These are phyloP conservation scores for Neomicropteryx cornuta DNA, from an alignment of 1,140 invertebrate species.

Conservation along the genomic window DNA sequence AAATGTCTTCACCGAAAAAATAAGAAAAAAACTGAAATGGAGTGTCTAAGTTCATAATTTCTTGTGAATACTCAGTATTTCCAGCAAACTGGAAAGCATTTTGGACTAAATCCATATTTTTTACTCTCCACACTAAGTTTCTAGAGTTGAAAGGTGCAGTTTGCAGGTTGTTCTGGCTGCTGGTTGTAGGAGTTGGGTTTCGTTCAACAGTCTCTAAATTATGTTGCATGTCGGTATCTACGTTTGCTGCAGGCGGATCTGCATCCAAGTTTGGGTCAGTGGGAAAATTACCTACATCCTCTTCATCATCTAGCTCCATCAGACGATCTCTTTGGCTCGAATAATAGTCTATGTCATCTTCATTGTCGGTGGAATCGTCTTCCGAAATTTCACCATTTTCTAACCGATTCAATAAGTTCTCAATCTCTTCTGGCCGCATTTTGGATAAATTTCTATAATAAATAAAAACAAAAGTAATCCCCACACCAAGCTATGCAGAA, in stretches of 20 bases:
- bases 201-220: background rate
- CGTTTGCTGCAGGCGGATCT: conserved; percentile 7
- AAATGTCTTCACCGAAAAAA: conserved; percentile 2
- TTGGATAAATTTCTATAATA: conserved; percentile 22
- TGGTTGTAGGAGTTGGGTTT: background rate
- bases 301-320: conserved; percentile 3
- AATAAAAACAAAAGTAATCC: conserved; percentile 21
- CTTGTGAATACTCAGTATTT: conserved; percentile 3
- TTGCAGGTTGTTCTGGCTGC: background rate
- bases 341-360: conserved; percentile 4
- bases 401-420: conserved; percentile 12
- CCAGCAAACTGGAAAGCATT: conserved; percentile 1
- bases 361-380: conserved; percentile 1
- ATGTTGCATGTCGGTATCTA: conserved; percentile 1
- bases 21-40: conserved; percentile 2
- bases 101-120: conserved; percentile 3
- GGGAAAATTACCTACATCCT: conserved; percentile 21
- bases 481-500: conserved; percentile 20
- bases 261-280: conserved; percentile 22
- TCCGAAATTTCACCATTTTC: conserved; percentile 6
- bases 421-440: conserved; percentile 22
- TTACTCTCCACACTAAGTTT: conserved; percentile 1
- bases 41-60: conserved; percentile 1
- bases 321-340: conserved; percentile 1
- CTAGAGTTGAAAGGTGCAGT: conserved; percentile 1